phyloP scores from a whole-genome alignment of 2,888 invertebrate species.

The Gymnocheta viridis region DNA sequence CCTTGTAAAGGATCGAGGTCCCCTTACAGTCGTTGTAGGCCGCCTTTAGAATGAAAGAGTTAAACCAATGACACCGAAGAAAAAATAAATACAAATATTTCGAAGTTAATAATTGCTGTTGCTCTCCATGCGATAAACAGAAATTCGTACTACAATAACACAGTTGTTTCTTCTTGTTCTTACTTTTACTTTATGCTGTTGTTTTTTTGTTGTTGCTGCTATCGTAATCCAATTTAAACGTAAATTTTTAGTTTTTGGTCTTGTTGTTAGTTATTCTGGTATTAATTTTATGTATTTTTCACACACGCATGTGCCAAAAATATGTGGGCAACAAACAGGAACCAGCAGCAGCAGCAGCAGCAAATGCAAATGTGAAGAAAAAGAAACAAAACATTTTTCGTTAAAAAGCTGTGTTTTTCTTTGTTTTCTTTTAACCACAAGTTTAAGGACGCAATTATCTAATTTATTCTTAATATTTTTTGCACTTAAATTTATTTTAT shows the following conservation, averaged over 20 bases:
- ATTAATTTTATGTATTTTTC: constrained; percentile 22
- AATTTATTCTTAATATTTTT: constrained; percentile 39
- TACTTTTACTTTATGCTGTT: not conserved
- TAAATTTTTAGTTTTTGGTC: constrained; percentile 25
- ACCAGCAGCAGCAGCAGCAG: constrained; percentile 13
- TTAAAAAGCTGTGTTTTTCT: constrained; percentile 22
- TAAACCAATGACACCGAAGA: not conserved
- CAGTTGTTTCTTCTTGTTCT: too few relatives aligned
- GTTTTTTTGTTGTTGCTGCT: constrained; percentile 19
- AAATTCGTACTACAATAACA: too few relatives aligned
- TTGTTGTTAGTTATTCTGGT: constrained; percentile 14
- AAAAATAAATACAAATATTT: not conserved
- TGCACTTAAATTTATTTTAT: not conserved
- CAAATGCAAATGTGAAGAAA: constrained; percentile 5
- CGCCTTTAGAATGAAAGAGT: not conserved
- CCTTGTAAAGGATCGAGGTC: not conserved
- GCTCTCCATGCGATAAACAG: too few relatives aligned
- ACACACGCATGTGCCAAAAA: constrained; percentile 66
- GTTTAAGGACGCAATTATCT: constrained; percentile 59
- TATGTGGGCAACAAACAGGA: constrained; percentile 55
- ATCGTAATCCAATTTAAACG: constrained; percentile 50
- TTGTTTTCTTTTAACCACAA: constrained; percentile 48
- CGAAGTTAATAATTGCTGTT: not conserved
- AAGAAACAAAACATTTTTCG: constrained; percentile 10
- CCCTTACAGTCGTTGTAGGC: not conserved